These are phyloP conservation scores for Tetrax tetrax DNA, from an alignment of 2,113 vertebrate genomes.

Conservation along the genomic window DNA sequence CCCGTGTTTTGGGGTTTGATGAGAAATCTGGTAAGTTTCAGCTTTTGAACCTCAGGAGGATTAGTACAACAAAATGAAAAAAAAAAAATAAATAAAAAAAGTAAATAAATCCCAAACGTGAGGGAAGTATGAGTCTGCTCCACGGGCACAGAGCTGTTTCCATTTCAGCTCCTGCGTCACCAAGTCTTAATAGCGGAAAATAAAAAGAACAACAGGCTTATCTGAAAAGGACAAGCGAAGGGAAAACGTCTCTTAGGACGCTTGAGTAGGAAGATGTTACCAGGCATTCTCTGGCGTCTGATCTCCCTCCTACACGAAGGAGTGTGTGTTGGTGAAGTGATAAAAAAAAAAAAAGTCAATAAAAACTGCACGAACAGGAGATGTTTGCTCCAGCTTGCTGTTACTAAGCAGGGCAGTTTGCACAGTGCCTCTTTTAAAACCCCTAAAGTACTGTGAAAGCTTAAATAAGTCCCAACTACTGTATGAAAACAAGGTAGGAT, in stretches of 20 bases:
- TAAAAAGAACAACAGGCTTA: neutral
- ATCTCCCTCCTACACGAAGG: neutral
- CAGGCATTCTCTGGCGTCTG: neutral
- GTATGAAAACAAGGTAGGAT: neutral
- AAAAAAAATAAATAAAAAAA: no score
- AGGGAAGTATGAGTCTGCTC: neutral
- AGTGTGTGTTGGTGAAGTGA: neutral
- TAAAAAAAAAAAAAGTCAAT: neutral
- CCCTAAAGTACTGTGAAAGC: neutral
- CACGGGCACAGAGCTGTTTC: fast-evolving
- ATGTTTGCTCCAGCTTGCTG: neutral
- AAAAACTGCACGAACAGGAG: neutral
- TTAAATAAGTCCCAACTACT: neutral
- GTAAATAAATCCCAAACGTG: fast-evolving
- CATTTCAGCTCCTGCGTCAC: neutral
- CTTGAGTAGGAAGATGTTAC: slow-evolving; percentile 5
- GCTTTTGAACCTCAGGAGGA: fast-evolving
- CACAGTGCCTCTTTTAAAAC: neutral
- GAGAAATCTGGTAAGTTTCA: neutral
- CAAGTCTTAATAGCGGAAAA: neutral
- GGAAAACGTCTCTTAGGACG: neutral
- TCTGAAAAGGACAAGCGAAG: neutral
- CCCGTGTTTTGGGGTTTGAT: fast-evolving
- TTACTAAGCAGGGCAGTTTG: neutral
- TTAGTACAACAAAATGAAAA: fast-evolving